Percentiles rank a stretch among this genome's conserved stretches.
Conservation (phyloP, 2,113 vertebrate species). For the Hoplias malabaricus region DNA sequence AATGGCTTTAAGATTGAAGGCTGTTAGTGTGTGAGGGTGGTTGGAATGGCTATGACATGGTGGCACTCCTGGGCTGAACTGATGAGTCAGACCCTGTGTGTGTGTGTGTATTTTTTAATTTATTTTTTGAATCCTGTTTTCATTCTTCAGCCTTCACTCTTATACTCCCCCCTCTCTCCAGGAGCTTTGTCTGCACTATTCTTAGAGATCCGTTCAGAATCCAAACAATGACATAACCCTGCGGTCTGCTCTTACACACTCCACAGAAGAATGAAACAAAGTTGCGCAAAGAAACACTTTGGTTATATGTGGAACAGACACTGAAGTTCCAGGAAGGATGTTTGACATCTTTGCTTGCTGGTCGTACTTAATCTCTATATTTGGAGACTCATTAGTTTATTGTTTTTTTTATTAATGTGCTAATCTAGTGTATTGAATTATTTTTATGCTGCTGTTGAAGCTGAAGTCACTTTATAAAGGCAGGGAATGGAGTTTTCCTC, state of each 20-base stretch:
- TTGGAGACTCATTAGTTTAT: background rate
- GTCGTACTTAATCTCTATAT: background rate
- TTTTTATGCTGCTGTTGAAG: slow-evolving; percentile 22
- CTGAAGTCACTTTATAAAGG: too few relatives aligned
- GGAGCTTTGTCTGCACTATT: slow-evolving; percentile 16
- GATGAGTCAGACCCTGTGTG: slow-evolving; percentile 31
- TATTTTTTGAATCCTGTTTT: background rate
- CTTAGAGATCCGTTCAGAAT: slow-evolving; percentile 14
- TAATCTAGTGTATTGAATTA: background rate
- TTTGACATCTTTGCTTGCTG: background rate
- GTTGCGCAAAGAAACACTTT: background rate
- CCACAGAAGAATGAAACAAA: background rate
- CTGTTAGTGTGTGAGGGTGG: background rate
- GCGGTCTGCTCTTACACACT: background rate
- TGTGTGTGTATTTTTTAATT: background rate
- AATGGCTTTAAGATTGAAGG: background rate
- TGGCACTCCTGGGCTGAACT: background rate
- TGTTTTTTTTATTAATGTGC: background rate
- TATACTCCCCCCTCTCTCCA: background rate
- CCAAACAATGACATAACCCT: background rate
- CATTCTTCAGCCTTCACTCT: background rate
- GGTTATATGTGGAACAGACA: background rate
- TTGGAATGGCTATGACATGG: background rate
- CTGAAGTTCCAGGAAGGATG: background rate
- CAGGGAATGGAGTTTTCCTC: too few relatives aligned